Evolutionary conservation across 2,113 vertebrate species (phyloP).

Genomic region (Scalopus aquaticus): DNA sequence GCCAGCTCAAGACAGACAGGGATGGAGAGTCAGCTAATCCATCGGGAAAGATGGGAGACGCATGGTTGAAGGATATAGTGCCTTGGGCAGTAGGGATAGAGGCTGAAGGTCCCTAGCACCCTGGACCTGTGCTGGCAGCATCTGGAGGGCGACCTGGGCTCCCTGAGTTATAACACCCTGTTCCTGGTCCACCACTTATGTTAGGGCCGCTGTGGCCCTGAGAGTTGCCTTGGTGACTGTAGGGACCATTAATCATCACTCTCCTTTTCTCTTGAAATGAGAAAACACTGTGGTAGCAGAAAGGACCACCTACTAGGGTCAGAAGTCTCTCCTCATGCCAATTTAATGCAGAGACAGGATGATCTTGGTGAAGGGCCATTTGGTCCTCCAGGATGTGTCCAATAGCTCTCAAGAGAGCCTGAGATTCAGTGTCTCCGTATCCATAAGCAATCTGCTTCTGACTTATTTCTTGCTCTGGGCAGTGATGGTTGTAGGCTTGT

Average conservation of each 20-base stretch:
- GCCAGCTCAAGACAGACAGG: background rate
- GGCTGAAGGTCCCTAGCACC: rapidly evolving
- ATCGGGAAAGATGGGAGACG: no score
- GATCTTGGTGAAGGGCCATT: rapidly evolving
- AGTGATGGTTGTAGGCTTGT: rapidly evolving
- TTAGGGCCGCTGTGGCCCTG: background rate
- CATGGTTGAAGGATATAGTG: background rate
- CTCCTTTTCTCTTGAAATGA: background rate
- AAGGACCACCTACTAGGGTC: rapidly evolving
- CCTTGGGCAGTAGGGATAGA: no score
- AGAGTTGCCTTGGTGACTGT: rapidly evolving
- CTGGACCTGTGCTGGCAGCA: rapidly evolving
- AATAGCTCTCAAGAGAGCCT: background rate
- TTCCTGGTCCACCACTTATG: no score
- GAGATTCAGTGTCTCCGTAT: rapidly evolving
- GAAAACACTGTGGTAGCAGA: rapidly evolving
- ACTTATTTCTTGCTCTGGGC: rapidly evolving
- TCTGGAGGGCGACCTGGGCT: no score
- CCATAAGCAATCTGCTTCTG: background rate
- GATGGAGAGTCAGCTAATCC: background rate
- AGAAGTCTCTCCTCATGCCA: background rate
- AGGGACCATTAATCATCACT: rapidly evolving
- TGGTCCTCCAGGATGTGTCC: background rate
- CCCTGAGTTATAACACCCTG: no score
- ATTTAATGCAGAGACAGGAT: rapidly evolving